Conservation (phyloP, 2,888 invertebrate species). For the Coelopa pilipes region DNA sequence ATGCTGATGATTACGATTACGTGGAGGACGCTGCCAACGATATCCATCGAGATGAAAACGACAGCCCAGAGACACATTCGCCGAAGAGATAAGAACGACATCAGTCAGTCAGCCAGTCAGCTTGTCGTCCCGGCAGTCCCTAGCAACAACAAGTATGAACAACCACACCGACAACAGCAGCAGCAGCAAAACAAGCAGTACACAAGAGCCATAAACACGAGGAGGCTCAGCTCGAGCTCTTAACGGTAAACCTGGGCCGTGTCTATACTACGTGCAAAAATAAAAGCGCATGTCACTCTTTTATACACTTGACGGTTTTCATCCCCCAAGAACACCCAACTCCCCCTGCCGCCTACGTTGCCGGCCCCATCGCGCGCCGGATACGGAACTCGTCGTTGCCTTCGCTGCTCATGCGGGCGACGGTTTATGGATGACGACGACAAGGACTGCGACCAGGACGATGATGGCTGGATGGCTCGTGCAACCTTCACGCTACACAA, state of each 20-base stretch:
- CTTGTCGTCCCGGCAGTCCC: too few relatives aligned
- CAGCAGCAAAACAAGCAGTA: conserved; percentile 31
- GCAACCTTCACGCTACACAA: background rate
- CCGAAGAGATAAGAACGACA: conserved; percentile 46
- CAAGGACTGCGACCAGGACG: background rate
- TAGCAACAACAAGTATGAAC: conserved; percentile 23
- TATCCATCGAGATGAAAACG: conserved; percentile 65
- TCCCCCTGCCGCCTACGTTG: background rate
- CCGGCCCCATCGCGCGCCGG: background rate
- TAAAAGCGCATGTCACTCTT: conserved; percentile 42
- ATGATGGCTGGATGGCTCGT: conserved; percentile 2
- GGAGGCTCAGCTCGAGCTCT: conserved; percentile 32
- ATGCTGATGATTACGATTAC: conserved; percentile 46
- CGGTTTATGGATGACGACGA: conserved; percentile 13
- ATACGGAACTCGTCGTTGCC: background rate
- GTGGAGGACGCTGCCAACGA: conserved; percentile 38
- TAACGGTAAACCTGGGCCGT: conserved; percentile 36
- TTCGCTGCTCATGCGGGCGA: conserved; percentile 18
- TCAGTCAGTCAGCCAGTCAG: too few relatives aligned
- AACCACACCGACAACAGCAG: too few relatives aligned
- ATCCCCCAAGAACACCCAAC: background rate
- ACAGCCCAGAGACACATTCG: conserved; percentile 67
- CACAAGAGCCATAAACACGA: conserved; percentile 23
- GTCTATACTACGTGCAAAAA: conserved; percentile 31
- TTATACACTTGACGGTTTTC: conserved; percentile 31